A percentile compares a stretch with the other conserved stretches of the same genome.
phyloP scores from a whole-genome alignment of 2,797 vertebrate genomes.

The Okamejei kenojei region DNA sequence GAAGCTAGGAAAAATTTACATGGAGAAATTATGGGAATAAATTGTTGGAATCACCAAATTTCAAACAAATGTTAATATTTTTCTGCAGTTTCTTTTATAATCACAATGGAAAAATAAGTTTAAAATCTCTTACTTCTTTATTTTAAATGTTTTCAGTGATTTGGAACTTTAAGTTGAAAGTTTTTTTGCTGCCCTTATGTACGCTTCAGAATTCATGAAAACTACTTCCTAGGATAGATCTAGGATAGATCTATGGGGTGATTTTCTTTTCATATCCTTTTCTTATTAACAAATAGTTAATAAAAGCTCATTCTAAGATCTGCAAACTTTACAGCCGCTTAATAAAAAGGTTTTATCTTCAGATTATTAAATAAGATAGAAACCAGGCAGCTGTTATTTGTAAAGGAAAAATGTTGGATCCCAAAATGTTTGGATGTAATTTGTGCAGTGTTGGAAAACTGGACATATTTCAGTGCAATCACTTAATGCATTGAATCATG shows the following conservation, averaged over 20 bases:
- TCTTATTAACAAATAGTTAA: not conserved
- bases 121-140: not conserved
- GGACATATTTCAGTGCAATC: not conserved
- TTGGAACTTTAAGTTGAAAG: not conserved
- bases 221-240: too few species aligned
- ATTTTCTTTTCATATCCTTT: not conserved
- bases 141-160: not conserved
- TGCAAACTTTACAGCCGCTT: not conserved
- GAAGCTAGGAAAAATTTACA: not conserved
- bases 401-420: not conserved
- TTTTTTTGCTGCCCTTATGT: not conserved
- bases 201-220: not conserved
- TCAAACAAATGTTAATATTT: not conserved
- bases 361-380: not conserved
- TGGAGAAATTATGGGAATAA: not conserved
- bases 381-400: not conserved
- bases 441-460: not conserved
- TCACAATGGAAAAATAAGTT: not conserved
- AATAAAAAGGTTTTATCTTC: not conserved
- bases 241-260: not conserved
- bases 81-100: not conserved
- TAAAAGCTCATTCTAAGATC: not conserved
- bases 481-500: not conserved
- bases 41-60: not conserved
- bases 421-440: not conserved